Evolutionary conservation across 2,113 vertebrate genomes (phyloP).

Genomic region (Hymenochirus boettgeri): DNA sequence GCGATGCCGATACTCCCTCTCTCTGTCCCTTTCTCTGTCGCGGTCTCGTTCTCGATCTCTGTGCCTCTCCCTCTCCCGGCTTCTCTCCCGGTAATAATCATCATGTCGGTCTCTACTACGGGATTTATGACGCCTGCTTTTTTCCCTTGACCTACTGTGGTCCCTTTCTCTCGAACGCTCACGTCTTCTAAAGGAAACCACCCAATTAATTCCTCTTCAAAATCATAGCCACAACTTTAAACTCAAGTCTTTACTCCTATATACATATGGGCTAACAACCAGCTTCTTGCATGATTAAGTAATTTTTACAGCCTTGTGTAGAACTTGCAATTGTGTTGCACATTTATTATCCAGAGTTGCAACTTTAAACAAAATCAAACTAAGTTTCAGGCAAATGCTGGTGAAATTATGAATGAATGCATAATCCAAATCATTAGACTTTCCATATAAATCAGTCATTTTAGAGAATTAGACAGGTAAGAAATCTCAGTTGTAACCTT

Average conservation of each 20-base stretch:
- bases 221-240: neutral
- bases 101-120: constrained; percentile 94
- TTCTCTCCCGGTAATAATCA: constrained; percentile 95
- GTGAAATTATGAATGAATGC: no score
- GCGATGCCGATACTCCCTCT: constrained; percentile 91
- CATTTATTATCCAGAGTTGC: no score
- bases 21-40: constrained; percentile 87
- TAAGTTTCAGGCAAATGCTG: no score
- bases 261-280: constrained; percentile 8
- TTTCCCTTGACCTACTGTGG: constrained; percentile 95
- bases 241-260: neutral
- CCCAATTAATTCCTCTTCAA: constrained; percentile 61
- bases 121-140: constrained; percentile 93
- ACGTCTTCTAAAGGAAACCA: constrained; percentile 81
- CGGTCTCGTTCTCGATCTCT: constrained; percentile 89
- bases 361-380: no score
- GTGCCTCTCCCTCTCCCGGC: constrained; percentile 90
- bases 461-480: no score
- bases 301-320: constrained; percentile 22
- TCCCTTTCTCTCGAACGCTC: constrained; percentile 96
- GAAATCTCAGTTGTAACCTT: no score
- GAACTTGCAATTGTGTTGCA: constrained; percentile 18
- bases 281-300: constrained; percentile 29
- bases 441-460: no score
- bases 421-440: no score